A percentile compares a stretch with the other conserved stretches of the same genome.
Evolutionary conservation across 2,797 vertebrate genomes (phyloP).

Genomic region (Catharus ustulatus): DNA sequence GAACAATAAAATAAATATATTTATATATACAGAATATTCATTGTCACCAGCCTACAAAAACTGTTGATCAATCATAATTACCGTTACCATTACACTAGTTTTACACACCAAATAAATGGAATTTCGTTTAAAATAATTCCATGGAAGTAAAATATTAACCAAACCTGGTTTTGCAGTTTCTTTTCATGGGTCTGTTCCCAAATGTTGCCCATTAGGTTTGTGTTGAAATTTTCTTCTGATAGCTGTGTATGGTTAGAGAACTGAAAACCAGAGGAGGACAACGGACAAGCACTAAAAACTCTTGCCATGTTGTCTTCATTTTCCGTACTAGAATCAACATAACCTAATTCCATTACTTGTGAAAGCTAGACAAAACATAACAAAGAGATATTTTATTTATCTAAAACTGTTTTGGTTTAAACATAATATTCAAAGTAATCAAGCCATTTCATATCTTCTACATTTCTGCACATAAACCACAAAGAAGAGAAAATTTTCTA

Average conservation of each 20-base stretch:
- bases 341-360: slow-evolving; percentile 75
- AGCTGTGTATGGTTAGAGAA: slow-evolving; percentile 59
- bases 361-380: slow-evolving; percentile 74
- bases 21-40: neutral
- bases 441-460: neutral
- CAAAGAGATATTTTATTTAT: neutral
- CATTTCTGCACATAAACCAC: neutral
- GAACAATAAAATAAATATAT: neutral
- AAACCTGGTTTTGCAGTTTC: slow-evolving; percentile 64
- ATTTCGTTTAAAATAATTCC: neutral
- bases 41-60: neutral
- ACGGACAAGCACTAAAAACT: slow-evolving; percentile 55
- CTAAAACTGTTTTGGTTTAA: neutral
- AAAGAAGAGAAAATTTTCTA: neutral
- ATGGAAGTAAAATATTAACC: neutral
- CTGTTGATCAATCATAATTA: neutral
- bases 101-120: neutral
- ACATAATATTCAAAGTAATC: neutral
- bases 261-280: slow-evolving; percentile 58
- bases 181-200: slow-evolving; percentile 53
- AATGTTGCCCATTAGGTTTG: neutral
- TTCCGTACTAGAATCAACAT: slow-evolving; percentile 72
- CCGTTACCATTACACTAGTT: neutral
- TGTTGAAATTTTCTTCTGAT: slow-evolving; percentile 62
- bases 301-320: slow-evolving; percentile 54